Conservation (phyloP, 92 coral and sea anemone genomes). For the Metridium senile region DNA sequence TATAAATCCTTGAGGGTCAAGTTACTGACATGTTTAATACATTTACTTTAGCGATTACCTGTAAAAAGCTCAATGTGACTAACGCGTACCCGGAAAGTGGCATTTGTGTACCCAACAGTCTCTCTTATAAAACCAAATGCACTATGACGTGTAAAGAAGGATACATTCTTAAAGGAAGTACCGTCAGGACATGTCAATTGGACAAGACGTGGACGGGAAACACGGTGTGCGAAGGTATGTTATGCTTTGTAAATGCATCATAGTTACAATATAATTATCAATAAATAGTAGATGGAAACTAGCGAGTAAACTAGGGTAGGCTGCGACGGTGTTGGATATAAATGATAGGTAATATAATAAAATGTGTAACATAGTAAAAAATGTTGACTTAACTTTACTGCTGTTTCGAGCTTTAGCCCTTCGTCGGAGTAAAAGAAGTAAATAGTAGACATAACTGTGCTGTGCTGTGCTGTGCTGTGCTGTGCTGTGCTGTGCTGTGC, state of each 20-base stretch:
- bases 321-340: too few relatives aligned
- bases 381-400: too few relatives aligned
- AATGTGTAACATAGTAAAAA: too few relatives aligned
- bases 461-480: not conserved
- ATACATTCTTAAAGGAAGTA: conserved; percentile 68
- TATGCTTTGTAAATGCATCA: not conserved
- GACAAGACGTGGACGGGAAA: conserved; percentile 91
- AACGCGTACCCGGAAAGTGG: conserved; percentile 77
- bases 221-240: conserved; percentile 86
- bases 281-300: too few relatives aligned
- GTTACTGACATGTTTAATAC: not conserved
- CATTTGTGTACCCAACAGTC: conserved; percentile 50
- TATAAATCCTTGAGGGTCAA: too few relatives aligned
- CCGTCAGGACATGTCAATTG: conserved; percentile 73
- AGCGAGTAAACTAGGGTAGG: too few relatives aligned
- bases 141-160: conserved; percentile 70
- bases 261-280: too few relatives aligned
- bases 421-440: too few relatives aligned
- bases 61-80: conserved; percentile 50
- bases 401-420: too few relatives aligned
- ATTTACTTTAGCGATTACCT: conserved; percentile 57
- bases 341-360: too few relatives aligned
- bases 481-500: too few relatives aligned
- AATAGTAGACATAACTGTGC: not conserved
- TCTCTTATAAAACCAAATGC: conserved; percentile 73